Evolutionary conservation across 2,797 vertebrate species (phyloP), one percentile per base, ranked within the genome.

Genomic region (Odontamblyopus rebecca): DNA sequence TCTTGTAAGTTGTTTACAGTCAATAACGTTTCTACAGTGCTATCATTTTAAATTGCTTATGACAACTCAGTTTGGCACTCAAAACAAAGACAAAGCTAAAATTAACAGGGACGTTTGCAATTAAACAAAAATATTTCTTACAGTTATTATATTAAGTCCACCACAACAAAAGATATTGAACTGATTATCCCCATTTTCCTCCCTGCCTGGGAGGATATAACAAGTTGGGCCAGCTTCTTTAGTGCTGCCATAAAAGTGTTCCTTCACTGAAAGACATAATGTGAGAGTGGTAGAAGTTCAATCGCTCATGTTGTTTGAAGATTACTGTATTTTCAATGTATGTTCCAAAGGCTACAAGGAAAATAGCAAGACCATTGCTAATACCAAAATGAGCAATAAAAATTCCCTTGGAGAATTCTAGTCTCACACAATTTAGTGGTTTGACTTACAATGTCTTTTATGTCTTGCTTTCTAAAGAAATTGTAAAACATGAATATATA

Each of bases 1-100:
- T 88, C 85, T 83, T 82, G 77, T 79, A 88, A 88, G 83, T 79
- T 91, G 88, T 89, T 90, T 90, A 90, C 84, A 86, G 79, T 84
- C 75, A 83, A 76, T 61, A 77, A 67, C 54, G 72, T 74, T 69
- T 86, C 80, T 78, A 73, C 73, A 13, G 1, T 63, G 76, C 82
- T 64, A 76, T 88, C 85, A 86, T 27, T 88, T 64, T 82, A 60
- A 70, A 79, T 86, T 79, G 72, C 78, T 84, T 78, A 19, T 76
- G 86, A 86, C 83, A 85, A 38, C 50, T 11, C 56, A 62, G 73
- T 80, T 88, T 89, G 81, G 82, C 82, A 77, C 71, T 48, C 41
- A 67, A 76, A 81, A 80, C 69, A 27, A 30, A 76, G 80, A 81
- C 89, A 71, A 82, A 72, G 77, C 61, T 72, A 61, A 79, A 82